A percentile compares a stretch with the other conserved stretches of the same genome.
These are phyloP conservation scores for Umimayanthus kanabou DNA, from an alignment of 92 coral and sea anemone species.

Conservation along the genomic window DNA sequence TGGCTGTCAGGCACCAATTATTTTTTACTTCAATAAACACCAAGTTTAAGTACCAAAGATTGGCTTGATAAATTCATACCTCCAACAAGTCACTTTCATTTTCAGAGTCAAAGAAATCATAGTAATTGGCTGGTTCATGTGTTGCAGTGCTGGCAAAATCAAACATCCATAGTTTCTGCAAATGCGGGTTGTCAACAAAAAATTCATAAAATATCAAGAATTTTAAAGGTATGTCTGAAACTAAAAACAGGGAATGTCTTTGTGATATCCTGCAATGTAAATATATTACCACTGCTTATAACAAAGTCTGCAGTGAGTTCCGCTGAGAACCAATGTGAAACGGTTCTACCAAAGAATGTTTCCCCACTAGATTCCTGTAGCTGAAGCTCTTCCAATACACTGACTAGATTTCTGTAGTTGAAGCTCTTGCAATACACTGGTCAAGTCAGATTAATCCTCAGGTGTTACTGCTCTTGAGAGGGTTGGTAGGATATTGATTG, in stretches of 20 bases:
- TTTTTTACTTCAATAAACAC: background rate
- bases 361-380: background rate
- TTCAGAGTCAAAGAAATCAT: constrained; percentile 1
- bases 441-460: constrained; percentile 36
- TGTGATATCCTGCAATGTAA: constrained; percentile 41
- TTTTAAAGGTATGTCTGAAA: constrained; percentile 39
- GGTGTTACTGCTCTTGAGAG: constrained; percentile 34
- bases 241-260: constrained; percentile 39
- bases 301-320: constrained; percentile 46
- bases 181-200: constrained; percentile 46
- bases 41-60: background rate
- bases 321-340: constrained; percentile 21
- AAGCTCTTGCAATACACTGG: constrained; percentile 22
- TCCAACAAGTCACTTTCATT: constrained; percentile 7
- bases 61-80: background rate
- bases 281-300: constrained; percentile 7
- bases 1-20: background rate
- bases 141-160: background rate
- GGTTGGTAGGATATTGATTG: background rate
- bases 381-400: background rate
- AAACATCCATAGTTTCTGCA: constrained; percentile 20
- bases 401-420: background rate
- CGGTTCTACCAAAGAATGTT: constrained; percentile 1
- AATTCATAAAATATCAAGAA: constrained; percentile 46
- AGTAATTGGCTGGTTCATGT: background rate